phyloP scores from a whole-genome alignment of 1,140 invertebrate species.

The Helicoverpa zea region DNA sequence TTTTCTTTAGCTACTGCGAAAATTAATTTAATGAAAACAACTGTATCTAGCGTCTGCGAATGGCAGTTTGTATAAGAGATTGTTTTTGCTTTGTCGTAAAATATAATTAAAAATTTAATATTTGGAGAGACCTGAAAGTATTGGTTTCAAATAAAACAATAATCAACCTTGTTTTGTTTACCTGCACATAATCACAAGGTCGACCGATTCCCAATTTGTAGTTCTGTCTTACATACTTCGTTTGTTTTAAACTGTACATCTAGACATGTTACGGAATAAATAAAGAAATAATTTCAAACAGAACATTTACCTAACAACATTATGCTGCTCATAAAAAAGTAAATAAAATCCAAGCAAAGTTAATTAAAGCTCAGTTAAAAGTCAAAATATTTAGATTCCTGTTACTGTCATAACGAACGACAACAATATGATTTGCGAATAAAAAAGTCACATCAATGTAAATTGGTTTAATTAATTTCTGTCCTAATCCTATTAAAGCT shows the following conservation, averaged over 20 bases:
- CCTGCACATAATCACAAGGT: no score
- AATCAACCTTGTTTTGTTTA: no score
- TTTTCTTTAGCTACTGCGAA: constrained; percentile 25
- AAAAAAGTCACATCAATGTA: constrained; percentile 32
- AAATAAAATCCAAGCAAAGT: background rate
- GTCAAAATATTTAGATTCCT: constrained; percentile 16
- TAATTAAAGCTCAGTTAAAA: constrained; percentile 1
- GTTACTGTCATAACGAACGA: background rate
- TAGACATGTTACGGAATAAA: no score
- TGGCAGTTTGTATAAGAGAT: background rate
- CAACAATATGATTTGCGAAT: constrained; percentile 15
- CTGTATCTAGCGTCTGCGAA: background rate
- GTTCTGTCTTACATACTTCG: no score
- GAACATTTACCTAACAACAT: no score
- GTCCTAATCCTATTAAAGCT: constrained; percentile 35
- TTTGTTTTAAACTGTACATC: no score
- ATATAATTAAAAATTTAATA: background rate
- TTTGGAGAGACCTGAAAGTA: no score
- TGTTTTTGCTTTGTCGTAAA: background rate
- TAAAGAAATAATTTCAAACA: no score
- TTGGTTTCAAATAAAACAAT: no score
- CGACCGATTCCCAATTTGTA: no score
- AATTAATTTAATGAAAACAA: constrained; percentile 27
- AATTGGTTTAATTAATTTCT: constrained; percentile 42
- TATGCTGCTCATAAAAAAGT: no score